These are phyloP conservation scores for Chloropsis hardwickii DNA, from an alignment of 2,113 vertebrate species.

Conservation along the genomic window DNA sequence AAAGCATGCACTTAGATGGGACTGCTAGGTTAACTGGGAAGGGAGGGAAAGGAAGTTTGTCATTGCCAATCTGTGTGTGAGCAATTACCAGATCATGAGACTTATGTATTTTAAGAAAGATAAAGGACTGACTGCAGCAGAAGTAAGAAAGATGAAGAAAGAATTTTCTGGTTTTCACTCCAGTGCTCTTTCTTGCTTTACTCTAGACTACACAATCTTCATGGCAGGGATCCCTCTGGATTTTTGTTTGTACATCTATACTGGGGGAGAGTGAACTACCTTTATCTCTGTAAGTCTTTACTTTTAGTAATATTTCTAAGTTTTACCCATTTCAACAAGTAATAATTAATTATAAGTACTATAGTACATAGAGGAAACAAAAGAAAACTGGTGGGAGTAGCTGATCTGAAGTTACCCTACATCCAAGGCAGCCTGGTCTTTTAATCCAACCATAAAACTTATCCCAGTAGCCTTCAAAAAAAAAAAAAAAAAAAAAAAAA, in stretches of 20 bases:
- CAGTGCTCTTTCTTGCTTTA: not conserved
- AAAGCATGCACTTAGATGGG: not conserved
- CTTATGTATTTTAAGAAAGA: not conserved
- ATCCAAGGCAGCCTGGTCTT: not conserved
- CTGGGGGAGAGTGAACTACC: fast-evolving
- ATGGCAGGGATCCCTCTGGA: not conserved
- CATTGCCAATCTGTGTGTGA: not conserved
- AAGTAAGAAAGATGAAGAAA: not conserved
- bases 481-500: no score
- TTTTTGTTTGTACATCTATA: not conserved
- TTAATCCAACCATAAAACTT: not conserved
- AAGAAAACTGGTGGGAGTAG: not conserved
- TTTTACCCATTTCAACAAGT: not conserved
- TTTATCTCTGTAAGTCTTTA: not conserved
- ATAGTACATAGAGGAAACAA: not conserved
- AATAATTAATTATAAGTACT: not conserved
- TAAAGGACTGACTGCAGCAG: not conserved
- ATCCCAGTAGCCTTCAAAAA: not conserved
- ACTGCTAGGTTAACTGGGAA: not conserved
- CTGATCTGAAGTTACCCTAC: not conserved
- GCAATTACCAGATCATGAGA: not conserved
- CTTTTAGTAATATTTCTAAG: not conserved
- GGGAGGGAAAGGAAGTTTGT: constrained; percentile 2
- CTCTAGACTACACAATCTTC: not conserved
- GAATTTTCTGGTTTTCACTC: not conserved